Evolutionary conservation across 2,888 invertebrate species (phyloP), one percentile per base, ranked within the genome.

Genomic region (Harpalus rufipes): DNA sequence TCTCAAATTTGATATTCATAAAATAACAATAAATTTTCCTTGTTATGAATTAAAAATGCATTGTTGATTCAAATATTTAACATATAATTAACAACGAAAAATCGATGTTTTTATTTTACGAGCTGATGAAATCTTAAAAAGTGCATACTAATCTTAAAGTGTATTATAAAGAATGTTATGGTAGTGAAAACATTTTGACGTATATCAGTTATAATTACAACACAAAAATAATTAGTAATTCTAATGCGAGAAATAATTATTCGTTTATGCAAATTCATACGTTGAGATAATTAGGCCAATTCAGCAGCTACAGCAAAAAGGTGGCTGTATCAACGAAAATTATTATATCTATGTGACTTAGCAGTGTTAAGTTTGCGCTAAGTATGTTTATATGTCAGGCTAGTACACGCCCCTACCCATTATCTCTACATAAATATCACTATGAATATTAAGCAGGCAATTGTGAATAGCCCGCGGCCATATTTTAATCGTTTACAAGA

Each of bases 351-450:
- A 39, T 39, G 61, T 59, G 59, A 39, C 39, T 41, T 61, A 18
- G 18, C 61, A 16, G 61, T 61, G 61, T 61, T 32, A 80, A 80
- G 39, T 78, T 56, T 76, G 32, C 84, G 78, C 78, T 84, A 84
- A 84, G 84, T 84, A 84, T 84, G 84, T 84, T 84, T 84, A 84
- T 84, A 84, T 84, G 84, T 84, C 84, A 78, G 63, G n/a, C 18
- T 78, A 44, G 78, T 78, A 32, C 21, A 78, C 84, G 84, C 84
- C 84, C 84, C 76, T 78, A 65, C 59, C 78, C 63, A 84, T 84
- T 84, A 84, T 84, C 84, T 84, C 41, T 84, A 84, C 84, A 84
- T 84, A 84, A 84, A 84, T 84, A 84, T 84, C 84, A 78, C 84
- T 84, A 84, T 84, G 84, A 84, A 84, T 84, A 84, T 76, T 84